Conservation (phyloP, 2,797 vertebrate genomes). For the Valencia hispanica region DNA sequence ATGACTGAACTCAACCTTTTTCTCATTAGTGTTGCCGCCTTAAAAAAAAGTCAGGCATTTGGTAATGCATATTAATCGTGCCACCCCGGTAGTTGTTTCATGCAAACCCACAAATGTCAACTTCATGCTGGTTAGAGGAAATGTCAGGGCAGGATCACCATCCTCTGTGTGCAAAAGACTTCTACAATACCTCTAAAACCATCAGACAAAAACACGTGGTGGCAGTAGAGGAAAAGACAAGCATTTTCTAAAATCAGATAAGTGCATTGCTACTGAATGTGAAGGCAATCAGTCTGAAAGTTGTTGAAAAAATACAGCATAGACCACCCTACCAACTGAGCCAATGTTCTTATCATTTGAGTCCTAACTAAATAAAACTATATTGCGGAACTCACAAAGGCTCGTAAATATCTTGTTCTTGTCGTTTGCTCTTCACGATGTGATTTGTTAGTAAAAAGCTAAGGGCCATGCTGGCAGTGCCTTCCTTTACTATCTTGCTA, state of each 20-base stretch:
- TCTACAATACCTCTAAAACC: background rate
- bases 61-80: constrained; percentile 20
- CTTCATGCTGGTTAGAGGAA: constrained; percentile 25
- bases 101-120: constrained; percentile 39
- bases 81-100: constrained; percentile 10
- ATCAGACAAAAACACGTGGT: constrained; percentile 5
- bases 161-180: constrained; percentile 1
- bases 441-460: constrained; percentile 15
- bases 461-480: constrained; percentile 37
- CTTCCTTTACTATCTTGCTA: constrained; percentile 56
- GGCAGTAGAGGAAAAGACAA: constrained; percentile 11
- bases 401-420: background rate
- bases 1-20: background rate
- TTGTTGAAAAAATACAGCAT: constrained; percentile 10
- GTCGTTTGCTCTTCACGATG: constrained; percentile 4
- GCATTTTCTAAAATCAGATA: background rate
- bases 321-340: background rate
- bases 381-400: constrained; percentile 2
- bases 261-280: constrained; percentile 9
- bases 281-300: constrained; percentile 12
- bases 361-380: background rate
- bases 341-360: background rate
- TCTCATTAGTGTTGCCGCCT: constrained; percentile 11
- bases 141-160: constrained; percentile 36
- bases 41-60: constrained; percentile 20